These are phyloP conservation scores for Chloebia gouldiae DNA, from an alignment of 2,113 vertebrate genomes.

Conservation along the genomic window DNA sequence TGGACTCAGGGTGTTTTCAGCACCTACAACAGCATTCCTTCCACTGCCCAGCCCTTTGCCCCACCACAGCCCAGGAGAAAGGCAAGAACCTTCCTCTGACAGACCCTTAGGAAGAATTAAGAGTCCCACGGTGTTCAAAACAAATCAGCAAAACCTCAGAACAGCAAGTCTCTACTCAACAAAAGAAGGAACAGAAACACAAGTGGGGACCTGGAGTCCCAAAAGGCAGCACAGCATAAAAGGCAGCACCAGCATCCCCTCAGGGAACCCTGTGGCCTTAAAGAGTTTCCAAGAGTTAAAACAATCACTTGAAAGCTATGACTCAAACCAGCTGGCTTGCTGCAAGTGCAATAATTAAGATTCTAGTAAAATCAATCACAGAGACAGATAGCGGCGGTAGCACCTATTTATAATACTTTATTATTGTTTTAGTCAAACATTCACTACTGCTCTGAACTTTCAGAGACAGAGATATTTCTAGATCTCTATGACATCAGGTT, in stretches of 20 bases:
- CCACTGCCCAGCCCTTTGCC: fast-evolving
- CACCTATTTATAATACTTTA: background rate
- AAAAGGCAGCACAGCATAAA: background rate
- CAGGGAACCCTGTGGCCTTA: background rate
- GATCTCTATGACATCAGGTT: background rate
- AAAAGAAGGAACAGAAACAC: background rate
- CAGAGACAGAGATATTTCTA: background rate
- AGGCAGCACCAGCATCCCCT: background rate
- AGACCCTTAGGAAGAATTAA: background rate
- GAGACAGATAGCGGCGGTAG: background rate
- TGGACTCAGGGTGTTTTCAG: fast-evolving
- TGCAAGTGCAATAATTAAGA: background rate
- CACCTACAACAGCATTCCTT: background rate
- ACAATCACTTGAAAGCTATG: background rate
- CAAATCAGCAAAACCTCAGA: background rate
- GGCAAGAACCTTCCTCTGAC: background rate
- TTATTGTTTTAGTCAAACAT: background rate
- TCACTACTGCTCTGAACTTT: background rate
- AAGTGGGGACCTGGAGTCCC: background rate
- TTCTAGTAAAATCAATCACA: background rate
- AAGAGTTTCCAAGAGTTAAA: background rate
- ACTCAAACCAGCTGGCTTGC: background rate
- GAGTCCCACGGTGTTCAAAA: background rate
- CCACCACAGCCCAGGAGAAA: background rate
- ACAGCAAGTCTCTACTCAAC: background rate